phyloP scores from a whole-genome alignment of 2,797 vertebrate genomes.

The Lepus townsendii region DNA sequence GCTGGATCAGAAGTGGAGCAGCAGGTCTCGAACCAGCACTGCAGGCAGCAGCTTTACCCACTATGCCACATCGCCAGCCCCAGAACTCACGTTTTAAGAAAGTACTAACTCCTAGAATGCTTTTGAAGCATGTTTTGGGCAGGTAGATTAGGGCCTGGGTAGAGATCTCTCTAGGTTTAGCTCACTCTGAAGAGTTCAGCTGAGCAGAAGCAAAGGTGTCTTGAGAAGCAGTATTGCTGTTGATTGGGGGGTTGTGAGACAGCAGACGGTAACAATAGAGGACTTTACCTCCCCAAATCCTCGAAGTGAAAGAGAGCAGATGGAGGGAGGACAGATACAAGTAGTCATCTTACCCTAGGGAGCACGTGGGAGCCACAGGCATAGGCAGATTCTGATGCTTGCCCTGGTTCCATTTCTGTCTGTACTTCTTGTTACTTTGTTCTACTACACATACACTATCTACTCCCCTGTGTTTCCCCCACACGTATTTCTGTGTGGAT shows the following conservation, averaged over 20 bases:
- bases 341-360: not conserved
- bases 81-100: not conserved
- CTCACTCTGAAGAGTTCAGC: not conserved
- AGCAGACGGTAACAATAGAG: not conserved
- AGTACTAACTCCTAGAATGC: not conserved
- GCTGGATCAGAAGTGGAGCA: no score
- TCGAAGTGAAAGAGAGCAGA: constrained; percentile 2
- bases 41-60: no score
- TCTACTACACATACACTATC: not conserved
- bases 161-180: not conserved
- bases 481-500: not conserved
- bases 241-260: not conserved
- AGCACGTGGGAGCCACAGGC: not conserved
- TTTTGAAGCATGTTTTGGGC: not conserved
- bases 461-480: not conserved
- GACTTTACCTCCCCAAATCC: not conserved
- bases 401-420: not conserved
- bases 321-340: not conserved
- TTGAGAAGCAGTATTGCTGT: not conserved
- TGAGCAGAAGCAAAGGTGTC: not conserved
- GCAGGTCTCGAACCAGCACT: no score
- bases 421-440: constrained; percentile 1
- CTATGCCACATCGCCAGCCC: no score
- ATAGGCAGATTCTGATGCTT: not conserved
- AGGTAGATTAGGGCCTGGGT: constrained; percentile 1